Evolutionary conservation across 1,140 invertebrate species (phyloP), one percentile per base, ranked within the genome.

Genomic region (Drosophila simulans): DNA sequence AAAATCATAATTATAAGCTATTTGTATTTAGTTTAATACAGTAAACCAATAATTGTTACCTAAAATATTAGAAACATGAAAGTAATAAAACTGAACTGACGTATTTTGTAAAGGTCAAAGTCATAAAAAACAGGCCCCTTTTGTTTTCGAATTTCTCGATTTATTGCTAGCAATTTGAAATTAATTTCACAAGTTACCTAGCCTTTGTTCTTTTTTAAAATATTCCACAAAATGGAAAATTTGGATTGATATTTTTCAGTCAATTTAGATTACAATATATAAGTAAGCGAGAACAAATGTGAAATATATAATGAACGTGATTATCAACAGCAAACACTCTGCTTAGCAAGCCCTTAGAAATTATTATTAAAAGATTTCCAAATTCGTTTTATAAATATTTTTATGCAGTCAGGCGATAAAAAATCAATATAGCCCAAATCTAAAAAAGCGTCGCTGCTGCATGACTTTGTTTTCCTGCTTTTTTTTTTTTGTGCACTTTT

Each of bases 341-440:
- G 0, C 1, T 7, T 1, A 1, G 25, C 12, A 2, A 27, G n/a
- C 11, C 7, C 11, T 31, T n/a, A 0, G 0, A 4, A 51, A 4
- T 51, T 35, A 52, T 17, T 52, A 20, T 17, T 5, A 8, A 3
- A 51, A 11, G 7, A 8, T 43, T 31, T 22, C 13, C 46, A 42
- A 17, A 11, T 25, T 37, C 3, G 27, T 5, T 8, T 34, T 34
- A 15, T 31, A 31, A 8, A n/a, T 12, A 43, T 39, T 39, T 27
- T n/a, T 42, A 27, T 42, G 22, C 39, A 43, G 15, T 52, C 49
- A 20, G 49, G 34, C 57, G 10, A 51, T n/a, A 59, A 59, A 59
- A 49, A 62, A 62, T 62, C 39, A 62, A 54, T 53, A 45, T 22
- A 48, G 43, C 20, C 31, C 13, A 40, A 58, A 58, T 46, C 31